phyloP scores from a whole-genome alignment of 2,113 vertebrate species.

The Nycticorax nycticorax region DNA sequence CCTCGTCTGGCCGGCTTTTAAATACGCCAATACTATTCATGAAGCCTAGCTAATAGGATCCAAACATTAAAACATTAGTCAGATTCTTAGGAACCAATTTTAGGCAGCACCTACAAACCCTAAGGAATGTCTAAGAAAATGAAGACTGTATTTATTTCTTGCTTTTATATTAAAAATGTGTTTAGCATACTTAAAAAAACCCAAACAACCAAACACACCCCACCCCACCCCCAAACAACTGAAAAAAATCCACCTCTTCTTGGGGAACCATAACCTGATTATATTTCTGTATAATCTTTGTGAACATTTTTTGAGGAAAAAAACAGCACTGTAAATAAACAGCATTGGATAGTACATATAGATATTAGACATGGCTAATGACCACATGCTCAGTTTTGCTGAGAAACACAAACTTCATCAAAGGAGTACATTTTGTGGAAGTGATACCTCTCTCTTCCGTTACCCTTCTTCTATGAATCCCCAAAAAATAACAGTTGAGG shows the following conservation, averaged over 20 bases:
- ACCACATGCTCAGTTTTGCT: background rate
- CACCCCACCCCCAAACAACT: background rate
- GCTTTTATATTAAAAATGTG: background rate
- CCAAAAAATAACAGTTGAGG: background rate
- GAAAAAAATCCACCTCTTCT: background rate
- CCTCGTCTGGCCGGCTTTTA: too few species aligned
- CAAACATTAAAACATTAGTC: background rate
- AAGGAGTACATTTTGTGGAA: background rate
- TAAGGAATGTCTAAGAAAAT: background rate
- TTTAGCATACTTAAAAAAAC: background rate
- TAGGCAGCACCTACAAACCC: background rate
- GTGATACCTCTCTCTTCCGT: background rate
- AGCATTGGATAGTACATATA: background rate
- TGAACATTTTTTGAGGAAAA: background rate
- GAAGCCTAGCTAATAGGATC: background rate
- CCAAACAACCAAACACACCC: background rate
- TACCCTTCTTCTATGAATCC: background rate
- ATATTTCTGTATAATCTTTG: background rate
- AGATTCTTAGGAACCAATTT: background rate
- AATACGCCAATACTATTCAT: background rate
- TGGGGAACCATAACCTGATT: background rate
- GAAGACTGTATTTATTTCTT: background rate
- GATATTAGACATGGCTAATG: background rate
- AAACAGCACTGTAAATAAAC: background rate
- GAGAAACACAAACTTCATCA: background rate